Base-by-base conservation (phyloP, 2,888 invertebrate genomes). In the Thereva nobilitata region DNA sequence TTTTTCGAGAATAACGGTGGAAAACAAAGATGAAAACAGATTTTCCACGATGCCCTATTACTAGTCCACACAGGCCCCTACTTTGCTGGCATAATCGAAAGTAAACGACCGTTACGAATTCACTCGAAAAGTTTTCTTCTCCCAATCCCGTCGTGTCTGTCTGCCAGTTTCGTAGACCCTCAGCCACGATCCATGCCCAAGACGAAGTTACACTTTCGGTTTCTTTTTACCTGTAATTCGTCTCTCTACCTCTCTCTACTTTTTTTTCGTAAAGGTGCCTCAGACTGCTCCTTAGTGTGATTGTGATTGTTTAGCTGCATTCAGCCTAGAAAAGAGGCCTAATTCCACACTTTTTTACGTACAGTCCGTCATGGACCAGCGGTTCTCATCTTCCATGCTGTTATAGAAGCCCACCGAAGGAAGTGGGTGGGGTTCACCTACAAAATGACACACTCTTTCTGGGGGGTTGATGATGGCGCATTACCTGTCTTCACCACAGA, bases 181-280 rank as follows among this genome's bases (percentile, higher is more conserved):
- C 38, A 9, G 4, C 40, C n/a, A 6, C 47, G n/a, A 6, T 8
- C 47, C 6, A 10, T 6, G 10, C 12, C n/a, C 10, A n/a, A 9
- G 23, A 10, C 45, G 47, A 12, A 59, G 49, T 2, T 59, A 45
- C 34, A 59, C 59, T 59, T 59, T 59, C 59, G 47, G 59, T 59
- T 59, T 59, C 59, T 35, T 12, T 23, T 23, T 23, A 23, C 23
- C 23, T 23, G 23, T 23, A 23, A 23, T 23, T 23, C 23, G 23
- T 23, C 23, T 23, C 23, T 23, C 23, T 23, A 23, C 23, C 23
- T 23, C 23, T 23, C 23, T 23, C 1, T n/a, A n/a, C n/a, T n/a
- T 23, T 23, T 23, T 23, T 23, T 23, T 23, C 23, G 23, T 23
- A 23, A 23, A 23, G 23, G 23, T 23, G 23, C 23, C 23, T 59